These are phyloP conservation scores for Furnarius figulus DNA, from an alignment of 2,113 vertebrate species.

Conservation along the genomic window DNA sequence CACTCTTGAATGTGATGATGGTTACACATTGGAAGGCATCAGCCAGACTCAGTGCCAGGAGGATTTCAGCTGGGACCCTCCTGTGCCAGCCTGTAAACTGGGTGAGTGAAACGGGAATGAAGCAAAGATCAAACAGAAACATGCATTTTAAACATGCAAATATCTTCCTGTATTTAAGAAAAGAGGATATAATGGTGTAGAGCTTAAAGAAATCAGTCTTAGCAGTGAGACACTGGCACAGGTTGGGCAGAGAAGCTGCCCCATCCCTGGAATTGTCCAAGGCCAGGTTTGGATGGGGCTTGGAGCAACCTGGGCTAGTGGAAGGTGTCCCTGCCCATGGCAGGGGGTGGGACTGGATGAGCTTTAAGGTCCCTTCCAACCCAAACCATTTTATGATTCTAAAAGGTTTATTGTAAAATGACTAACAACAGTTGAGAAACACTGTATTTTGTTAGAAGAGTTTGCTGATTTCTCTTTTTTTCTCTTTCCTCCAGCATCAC, in stretches of 20 bases:
- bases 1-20: constrained; percentile 59
- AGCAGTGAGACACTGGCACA: background rate
- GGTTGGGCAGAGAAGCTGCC: background rate
- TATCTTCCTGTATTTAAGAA: background rate
- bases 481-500: background rate
- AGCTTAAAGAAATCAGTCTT: background rate
- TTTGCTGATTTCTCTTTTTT: background rate
- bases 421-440: background rate
- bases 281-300: accelerated
- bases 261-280: background rate
- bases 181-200: background rate
- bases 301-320: background rate
- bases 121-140: background rate
- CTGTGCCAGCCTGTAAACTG: constrained; percentile 57
- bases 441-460: accelerated
- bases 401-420: background rate
- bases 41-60: constrained; percentile 55
- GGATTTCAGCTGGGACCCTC: constrained; percentile 64
- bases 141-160: background rate
- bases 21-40: constrained; percentile 48
- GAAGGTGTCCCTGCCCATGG: background rate
- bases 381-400: background rate
- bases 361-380: background rate
- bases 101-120: background rate
- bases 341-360: background rate